Conservation (phyloP, 2,888 invertebrate species). For the Amorpha juglandis region DNA sequence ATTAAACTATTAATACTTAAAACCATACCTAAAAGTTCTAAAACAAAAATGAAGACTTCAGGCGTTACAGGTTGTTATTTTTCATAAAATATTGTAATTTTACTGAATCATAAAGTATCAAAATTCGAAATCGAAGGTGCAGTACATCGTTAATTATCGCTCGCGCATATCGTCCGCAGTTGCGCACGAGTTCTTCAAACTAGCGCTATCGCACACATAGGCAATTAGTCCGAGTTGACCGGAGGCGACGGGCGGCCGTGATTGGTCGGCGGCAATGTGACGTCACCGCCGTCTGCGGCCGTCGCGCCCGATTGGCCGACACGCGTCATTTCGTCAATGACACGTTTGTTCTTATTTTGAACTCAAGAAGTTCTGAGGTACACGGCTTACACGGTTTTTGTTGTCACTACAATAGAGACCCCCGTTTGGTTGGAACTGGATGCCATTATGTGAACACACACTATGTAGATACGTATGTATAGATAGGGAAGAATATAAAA, state of each 20-base stretch:
- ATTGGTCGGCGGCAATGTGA: constrained; percentile 76
- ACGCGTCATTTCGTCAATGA: constrained; percentile 84
- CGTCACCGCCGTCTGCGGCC: constrained; percentile 82
- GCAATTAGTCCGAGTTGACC: constrained; percentile 84
- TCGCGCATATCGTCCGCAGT: constrained; percentile 14
- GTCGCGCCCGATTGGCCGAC: constrained; percentile 83
- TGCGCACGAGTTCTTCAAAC: constrained; percentile 76
- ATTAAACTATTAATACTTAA: neutral
- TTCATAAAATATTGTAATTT: neutral
- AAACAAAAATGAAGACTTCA: neutral
- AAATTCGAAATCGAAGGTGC: constrained; percentile 7
- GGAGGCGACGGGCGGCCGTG: constrained; percentile 74
- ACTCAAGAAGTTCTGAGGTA: constrained; percentile 74
- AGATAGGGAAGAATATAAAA: neutral
- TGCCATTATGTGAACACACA: constrained; percentile 57
- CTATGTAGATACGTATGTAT: constrained; percentile 28
- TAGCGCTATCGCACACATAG: constrained; percentile 82
- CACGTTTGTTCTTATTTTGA: constrained; percentile 83
- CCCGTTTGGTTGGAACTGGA: constrained; percentile 62
- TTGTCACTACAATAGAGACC: constrained; percentile 67
- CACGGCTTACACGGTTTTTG: constrained; percentile 72
- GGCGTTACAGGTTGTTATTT: neutral
- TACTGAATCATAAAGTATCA: neutral
- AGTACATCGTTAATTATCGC: constrained; percentile 30
- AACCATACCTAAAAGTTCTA: neutral